These are phyloP conservation scores for Equus przewalskii DNA, from an alignment of 2,113 vertebrate genomes.

Conservation along the genomic window DNA sequence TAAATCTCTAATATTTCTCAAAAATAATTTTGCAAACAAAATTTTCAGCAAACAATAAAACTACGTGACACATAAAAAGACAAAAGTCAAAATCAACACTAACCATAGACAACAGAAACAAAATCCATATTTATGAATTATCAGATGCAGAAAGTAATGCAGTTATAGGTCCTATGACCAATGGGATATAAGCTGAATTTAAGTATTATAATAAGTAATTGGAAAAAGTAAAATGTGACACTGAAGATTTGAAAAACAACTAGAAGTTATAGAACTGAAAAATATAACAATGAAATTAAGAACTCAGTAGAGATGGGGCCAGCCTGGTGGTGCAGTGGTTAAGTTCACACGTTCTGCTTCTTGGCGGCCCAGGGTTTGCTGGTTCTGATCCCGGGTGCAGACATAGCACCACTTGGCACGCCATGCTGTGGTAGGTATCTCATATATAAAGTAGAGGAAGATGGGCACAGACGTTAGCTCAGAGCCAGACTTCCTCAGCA, in stretches of 20 bases:
- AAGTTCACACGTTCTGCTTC: too few species aligned
- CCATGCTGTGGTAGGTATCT: too few species aligned
- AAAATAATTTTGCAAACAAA: slow-evolving; percentile 21
- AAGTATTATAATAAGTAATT: not conserved
- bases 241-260: not conserved
- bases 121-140: not conserved
- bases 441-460: too few species aligned
- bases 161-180: not conserved
- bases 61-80: not conserved
- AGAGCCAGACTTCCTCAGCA: too few species aligned
- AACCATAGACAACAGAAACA: not conserved
- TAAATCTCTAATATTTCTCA: not conserved
- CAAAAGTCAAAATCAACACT: not conserved
- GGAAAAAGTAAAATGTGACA: not conserved
- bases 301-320: not conserved
- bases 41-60: not conserved
- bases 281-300: not conserved
- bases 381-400: too few species aligned
- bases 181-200: not conserved
- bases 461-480: too few species aligned
- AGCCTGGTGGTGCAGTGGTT: too few species aligned
- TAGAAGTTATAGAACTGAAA: not conserved
- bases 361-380: too few species aligned
- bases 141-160: not conserved
- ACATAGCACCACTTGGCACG: too few species aligned